phyloP scores from a whole-genome alignment of 2,888 invertebrate genomes.

The Mesochorus sp. region DNA sequence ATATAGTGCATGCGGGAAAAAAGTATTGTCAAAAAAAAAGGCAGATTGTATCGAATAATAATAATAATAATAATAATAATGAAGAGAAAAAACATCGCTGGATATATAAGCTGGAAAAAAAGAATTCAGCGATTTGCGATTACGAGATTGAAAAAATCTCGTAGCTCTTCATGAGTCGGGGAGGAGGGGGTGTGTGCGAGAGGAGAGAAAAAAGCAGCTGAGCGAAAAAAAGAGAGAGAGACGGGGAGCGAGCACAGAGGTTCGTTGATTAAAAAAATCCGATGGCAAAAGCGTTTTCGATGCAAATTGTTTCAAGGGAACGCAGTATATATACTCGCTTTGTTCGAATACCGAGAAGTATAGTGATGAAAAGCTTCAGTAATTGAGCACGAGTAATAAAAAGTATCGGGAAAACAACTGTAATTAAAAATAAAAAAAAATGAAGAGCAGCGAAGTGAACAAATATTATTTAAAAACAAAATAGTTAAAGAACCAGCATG shows the following conservation, averaged over 20 bases:
- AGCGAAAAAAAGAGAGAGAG: conserved; percentile 23
- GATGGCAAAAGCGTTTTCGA: conserved; percentile 41
- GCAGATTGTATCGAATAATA: no score
- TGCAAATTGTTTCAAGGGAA: conserved; percentile 49
- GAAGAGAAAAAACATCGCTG: background rate
- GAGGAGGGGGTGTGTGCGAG: no score
- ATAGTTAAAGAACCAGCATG: background rate
- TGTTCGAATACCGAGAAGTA: background rate
- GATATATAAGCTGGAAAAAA: background rate
- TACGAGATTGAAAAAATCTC: conserved; percentile 13
- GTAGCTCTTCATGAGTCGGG: conserved; percentile 15
- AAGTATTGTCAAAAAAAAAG: no score
- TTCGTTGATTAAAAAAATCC: conserved; percentile 56
- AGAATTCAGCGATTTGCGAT: background rate
- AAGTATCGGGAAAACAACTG: background rate
- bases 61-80: no score
- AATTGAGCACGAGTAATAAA: conserved; percentile 14
- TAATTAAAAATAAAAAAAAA: conserved; percentile 1
- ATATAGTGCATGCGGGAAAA: background rate
- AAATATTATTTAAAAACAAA: background rate
- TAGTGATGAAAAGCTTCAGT: conserved; percentile 5
- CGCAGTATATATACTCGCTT: conserved; percentile 10
- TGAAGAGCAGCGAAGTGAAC: background rate
- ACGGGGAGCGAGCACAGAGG: conserved; percentile 18
- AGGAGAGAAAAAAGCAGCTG: background rate